Evolutionary conservation across 1,140 invertebrate genomes (phyloP).

Genomic region (Bemisia tabaci): DNA sequence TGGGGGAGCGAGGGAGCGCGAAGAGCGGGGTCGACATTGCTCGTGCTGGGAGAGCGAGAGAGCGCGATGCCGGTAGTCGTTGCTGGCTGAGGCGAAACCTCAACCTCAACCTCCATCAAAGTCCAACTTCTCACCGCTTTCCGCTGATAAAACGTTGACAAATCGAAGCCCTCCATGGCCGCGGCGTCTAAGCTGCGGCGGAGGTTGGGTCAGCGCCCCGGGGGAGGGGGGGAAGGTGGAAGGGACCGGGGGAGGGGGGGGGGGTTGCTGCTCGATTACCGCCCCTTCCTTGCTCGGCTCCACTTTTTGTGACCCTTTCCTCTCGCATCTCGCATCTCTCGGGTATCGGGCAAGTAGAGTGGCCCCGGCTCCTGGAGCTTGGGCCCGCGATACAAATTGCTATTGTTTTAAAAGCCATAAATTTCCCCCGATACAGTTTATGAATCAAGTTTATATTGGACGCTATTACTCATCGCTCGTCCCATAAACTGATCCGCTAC

Average conservation of each 20-base stretch:
- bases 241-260: too few species aligned
- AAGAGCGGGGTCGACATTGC: too few species aligned
- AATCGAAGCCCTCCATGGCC: not conserved
- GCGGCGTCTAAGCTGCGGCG: too few species aligned
- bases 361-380: not conserved
- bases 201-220: too few species aligned
- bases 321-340: too few species aligned
- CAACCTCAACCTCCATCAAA: not conserved
- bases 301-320: not conserved
- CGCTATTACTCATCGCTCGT: not conserved
- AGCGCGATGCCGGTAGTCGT: too few species aligned
- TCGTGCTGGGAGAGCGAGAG: too few species aligned
- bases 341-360: too few species aligned
- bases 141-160: not conserved
- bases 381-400: not conserved
- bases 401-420: not conserved
- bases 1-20: too few species aligned
- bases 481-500: not conserved
- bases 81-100: too few species aligned
- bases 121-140: not conserved
- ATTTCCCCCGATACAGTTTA: not conserved
- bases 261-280: not conserved
- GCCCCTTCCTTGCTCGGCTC: not conserved
- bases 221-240: too few species aligned
- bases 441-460: not conserved